Conservation (phyloP, 2,797 vertebrate genomes). For the Molothrus aeneus region DNA sequence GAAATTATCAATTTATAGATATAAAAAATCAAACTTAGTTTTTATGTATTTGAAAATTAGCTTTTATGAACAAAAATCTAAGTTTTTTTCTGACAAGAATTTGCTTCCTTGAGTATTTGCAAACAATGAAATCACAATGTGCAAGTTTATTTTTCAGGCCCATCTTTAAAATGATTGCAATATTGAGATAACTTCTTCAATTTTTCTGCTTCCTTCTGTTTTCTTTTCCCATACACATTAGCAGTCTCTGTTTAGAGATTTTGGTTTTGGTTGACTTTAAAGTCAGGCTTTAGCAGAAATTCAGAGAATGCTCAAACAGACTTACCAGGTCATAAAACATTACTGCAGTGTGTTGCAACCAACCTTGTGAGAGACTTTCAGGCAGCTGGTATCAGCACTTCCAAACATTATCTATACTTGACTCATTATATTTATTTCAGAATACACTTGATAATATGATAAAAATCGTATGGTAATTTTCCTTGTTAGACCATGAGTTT, state of each 20-base stretch:
- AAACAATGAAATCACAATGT: background rate
- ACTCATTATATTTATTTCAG: background rate
- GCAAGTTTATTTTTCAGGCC: background rate
- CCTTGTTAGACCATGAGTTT: background rate
- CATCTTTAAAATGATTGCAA: background rate
- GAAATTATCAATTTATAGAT: background rate
- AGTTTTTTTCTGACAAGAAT: background rate
- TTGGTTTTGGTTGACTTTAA: background rate
- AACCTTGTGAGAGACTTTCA: background rate
- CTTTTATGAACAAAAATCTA: background rate
- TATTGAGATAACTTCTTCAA: background rate
- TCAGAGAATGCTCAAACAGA: background rate
- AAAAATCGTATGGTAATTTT: background rate
- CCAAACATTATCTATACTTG: background rate
- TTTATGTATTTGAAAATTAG: background rate
- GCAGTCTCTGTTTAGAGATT: background rate
- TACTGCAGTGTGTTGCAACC: background rate
- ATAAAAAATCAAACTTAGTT: background rate
- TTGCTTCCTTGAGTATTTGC: background rate
- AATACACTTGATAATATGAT: background rate
- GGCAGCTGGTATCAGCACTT: background rate
- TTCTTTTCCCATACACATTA: background rate
- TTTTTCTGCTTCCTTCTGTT: background rate
- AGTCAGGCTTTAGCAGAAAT: background rate
- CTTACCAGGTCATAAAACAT: background rate